These are phyloP conservation scores for Mesitornis unicolor DNA, from an alignment of 2,113 vertebrate species.

Conservation along the genomic window DNA sequence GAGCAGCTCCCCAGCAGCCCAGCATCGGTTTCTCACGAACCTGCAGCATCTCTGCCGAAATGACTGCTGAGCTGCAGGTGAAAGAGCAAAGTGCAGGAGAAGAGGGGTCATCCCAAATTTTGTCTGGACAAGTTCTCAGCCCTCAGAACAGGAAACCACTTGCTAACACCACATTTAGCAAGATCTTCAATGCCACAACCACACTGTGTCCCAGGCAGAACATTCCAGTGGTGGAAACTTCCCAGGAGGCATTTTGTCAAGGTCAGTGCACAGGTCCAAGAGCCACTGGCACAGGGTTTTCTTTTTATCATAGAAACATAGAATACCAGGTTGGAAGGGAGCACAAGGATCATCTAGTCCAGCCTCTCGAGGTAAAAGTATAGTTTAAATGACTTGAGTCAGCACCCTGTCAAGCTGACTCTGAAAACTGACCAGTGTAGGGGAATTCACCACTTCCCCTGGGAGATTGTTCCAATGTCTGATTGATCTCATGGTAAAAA, in stretches of 20 bases:
- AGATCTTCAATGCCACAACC: not conserved
- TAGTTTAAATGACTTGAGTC: too few species aligned
- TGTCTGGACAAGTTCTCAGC: not conserved
- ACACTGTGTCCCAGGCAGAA: not conserved
- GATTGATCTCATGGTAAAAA: too few species aligned
- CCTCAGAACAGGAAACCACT: not conserved
- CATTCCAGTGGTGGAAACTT: not conserved
- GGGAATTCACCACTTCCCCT: too few species aligned
- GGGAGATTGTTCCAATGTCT: too few species aligned
- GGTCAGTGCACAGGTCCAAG: not conserved
- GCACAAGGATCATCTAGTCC: too few species aligned
- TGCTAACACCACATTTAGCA: not conserved
- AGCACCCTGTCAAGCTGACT: too few species aligned
- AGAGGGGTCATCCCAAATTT: not conserved
- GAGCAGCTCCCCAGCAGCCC: not conserved
- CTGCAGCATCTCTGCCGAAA: not conserved
- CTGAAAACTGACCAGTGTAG: too few species aligned
- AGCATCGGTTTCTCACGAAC: accelerated
- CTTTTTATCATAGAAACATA: too few species aligned
- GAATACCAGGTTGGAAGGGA: too few species aligned
- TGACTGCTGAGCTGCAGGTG: not conserved
- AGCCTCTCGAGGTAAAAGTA: too few species aligned
- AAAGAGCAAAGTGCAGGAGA: not conserved
- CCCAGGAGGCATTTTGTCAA: not conserved
- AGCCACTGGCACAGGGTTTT: not conserved